Conservation (phyloP, 2,888 invertebrate genomes). For the Idaea straminata region DNA sequence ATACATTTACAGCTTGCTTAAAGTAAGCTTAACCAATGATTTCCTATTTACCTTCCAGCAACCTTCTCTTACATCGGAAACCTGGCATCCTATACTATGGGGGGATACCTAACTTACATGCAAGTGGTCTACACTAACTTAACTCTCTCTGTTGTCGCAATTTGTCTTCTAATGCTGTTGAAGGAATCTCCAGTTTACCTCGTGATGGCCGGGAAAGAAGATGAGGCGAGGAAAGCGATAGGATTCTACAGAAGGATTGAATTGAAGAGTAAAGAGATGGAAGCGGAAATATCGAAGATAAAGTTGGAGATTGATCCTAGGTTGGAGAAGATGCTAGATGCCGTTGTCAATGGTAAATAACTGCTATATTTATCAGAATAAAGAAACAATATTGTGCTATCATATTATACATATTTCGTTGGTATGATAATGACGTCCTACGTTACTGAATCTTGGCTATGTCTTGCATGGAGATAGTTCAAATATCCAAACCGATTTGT, state of each 20-base stretch:
- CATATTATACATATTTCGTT: no score
- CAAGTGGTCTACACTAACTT: constrained; percentile 46
- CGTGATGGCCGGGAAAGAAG: constrained; percentile 45
- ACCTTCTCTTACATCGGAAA: constrained; percentile 57
- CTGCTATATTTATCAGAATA: no score
- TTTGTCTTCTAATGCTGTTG: constrained; percentile 39
- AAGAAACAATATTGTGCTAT: no score
- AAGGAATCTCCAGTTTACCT: constrained; percentile 56
- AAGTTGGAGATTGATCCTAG: constrained; percentile 46
- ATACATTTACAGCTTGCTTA: no score
- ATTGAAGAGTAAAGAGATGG: constrained; percentile 46
- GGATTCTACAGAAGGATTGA: constrained; percentile 48
- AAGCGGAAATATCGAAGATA: constrained; percentile 49
- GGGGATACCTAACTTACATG: constrained; percentile 54
- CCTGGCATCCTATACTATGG: constrained; percentile 53
- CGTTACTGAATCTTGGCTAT: no score
- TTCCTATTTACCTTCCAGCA: constrained; percentile 22
- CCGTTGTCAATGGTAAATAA: constrained; percentile 31
- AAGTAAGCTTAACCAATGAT: not conserved
- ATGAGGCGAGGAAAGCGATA: constrained; percentile 53
- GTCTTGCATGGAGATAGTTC: not conserved
- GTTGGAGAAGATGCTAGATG: constrained; percentile 39
- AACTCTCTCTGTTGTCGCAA: constrained; percentile 38
- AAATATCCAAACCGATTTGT: not conserved
- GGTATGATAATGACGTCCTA: no score